Evolutionary conservation across 2,113 vertebrate species (phyloP), one percentile per base, ranked within the genome.

Genomic region (Ophthalmolycus amberensis): DNA sequence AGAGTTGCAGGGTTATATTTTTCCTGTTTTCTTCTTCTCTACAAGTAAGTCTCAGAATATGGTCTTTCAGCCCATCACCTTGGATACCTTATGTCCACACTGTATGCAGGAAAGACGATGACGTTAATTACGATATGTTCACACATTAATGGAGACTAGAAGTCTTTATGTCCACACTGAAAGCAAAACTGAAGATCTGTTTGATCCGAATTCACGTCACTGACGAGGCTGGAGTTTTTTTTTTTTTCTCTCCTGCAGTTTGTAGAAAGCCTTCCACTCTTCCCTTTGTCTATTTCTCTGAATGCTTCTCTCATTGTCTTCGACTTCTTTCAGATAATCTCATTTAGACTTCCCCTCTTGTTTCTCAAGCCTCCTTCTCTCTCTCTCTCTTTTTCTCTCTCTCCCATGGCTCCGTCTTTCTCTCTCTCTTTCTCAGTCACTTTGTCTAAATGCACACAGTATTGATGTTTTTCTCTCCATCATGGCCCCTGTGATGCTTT

Each of bases 401-500:
- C 89, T 85, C 75, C 88, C 85, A 83, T 90, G 89, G 90, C 86
- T 88, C 83, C 59, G 79, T 75, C 86, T 87, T 82, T 81, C 82
- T 79, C 81, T 71, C 80, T 74, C 81, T 78, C 89, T 89, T 75
- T 75, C 77, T 80, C 86, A 72, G 79, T 85, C 87, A 71, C 83
- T 92, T 79, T 79, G 86, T 90, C 82, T 91, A 90, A 93, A 93
- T 91, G 90, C 87, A 85, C 87, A 83, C 72, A 37, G 89, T 92
- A 92, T 92, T 92, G 91, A 94, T 93, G 90, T 91, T 93, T 92
- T 82, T 89, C 88, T 85, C 89, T 90, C 86, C 88, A 88, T 91
- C 91, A 42, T 71, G 82, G 89, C 89, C 89, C 90, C 89, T 90
- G 89, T 85, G 88, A 89, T 88, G 89, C 91, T 85, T 92, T 93